A percentile compares a stretch with the other conserved stretches of the same genome.
phyloP scores from a whole-genome alignment of 92 coral and sea anemone species.

The Desmophyllum pertusum region DNA sequence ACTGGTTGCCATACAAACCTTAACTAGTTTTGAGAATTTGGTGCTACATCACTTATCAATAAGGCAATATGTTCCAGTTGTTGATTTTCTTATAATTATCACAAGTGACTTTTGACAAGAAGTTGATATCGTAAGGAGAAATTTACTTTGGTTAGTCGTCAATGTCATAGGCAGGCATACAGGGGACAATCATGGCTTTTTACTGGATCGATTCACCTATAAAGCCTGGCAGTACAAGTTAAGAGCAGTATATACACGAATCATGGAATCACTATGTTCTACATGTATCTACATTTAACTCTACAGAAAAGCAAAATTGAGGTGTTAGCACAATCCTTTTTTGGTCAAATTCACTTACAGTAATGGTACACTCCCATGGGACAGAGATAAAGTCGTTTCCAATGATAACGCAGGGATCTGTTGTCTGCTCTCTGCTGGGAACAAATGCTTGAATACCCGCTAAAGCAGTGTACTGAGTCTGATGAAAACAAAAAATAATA shows the following conservation, averaged over 20 bases:
- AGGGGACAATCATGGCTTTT: too few relatives aligned
- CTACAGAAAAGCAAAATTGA: too few relatives aligned
- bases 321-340: too few relatives aligned
- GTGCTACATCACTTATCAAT: background rate
- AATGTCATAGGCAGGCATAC: too few relatives aligned
- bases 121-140: too few relatives aligned
- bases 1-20: background rate
- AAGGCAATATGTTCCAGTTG: background rate
- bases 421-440: slow-evolving; percentile 33
- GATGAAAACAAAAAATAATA: background rate
- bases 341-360: slow-evolving; percentile 62
- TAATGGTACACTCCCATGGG: slow-evolving; percentile 62
- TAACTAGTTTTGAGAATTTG: background rate
- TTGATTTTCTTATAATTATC: background rate
- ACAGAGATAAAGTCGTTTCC: slow-evolving; percentile 72
- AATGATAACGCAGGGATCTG: slow-evolving; percentile 62
- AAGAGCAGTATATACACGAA: too few relatives aligned
- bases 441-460: slow-evolving; percentile 50
- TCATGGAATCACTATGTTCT: too few relatives aligned
- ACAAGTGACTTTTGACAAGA: too few relatives aligned
- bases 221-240: too few relatives aligned
- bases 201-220: too few relatives aligned
- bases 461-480: slow-evolving; percentile 58
- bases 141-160: too few relatives aligned
- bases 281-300: too few relatives aligned